Percentiles rank a stretch among this genome's conserved stretches.
phyloP scores from a whole-genome alignment of 2,888 invertebrate genomes.

The Thecocarcelia acutangulata region DNA sequence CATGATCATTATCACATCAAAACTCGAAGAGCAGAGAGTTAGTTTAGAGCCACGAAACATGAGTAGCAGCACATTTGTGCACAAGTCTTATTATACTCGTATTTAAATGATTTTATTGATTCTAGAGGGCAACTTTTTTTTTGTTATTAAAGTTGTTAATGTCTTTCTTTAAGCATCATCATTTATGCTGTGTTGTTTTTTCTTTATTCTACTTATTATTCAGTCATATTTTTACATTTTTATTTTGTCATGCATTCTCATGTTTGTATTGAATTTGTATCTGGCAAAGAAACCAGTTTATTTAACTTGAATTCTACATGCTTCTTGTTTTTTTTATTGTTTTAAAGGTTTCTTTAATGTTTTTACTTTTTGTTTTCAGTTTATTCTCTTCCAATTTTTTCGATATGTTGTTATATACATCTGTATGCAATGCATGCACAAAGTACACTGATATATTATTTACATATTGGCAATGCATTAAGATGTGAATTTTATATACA shows the following conservation, averaged over 20 bases:
- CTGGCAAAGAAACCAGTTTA: slow-evolving; percentile 59
- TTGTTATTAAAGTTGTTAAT: neutral
- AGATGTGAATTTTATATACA: too few relatives aligned
- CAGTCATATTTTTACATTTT: neutral
- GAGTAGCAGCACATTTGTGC: neutral
- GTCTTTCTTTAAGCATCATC: slow-evolving; percentile 13
- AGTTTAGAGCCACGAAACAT: neutral
- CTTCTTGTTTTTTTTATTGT: slow-evolving; percentile 15
- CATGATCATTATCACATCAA: slow-evolving; percentile 31
- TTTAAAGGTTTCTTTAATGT: slow-evolving; percentile 38
- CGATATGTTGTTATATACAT: slow-evolving; percentile 4
- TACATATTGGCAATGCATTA: too few relatives aligned
- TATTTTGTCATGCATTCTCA: neutral
- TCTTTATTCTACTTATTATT: slow-evolving; percentile 14
- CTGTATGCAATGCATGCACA: neutral
- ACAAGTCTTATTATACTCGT: neutral
- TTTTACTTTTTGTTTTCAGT: slow-evolving; percentile 16
- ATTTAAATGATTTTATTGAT: slow-evolving; percentile 18
- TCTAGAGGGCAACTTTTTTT: slow-evolving; percentile 50
- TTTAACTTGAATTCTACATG: slow-evolving; percentile 21
- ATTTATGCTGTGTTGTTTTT: slow-evolving; percentile 42
- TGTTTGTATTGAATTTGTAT: slow-evolving; percentile 16
- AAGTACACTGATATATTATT: too few relatives aligned
- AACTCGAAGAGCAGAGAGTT: slow-evolving; percentile 25
- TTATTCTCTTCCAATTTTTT: slow-evolving; percentile 38